These are phyloP conservation scores for Hippasteria phrygiana DNA, from an alignment of 53 echinoderm and acorn worm genomes.

Conservation along the genomic window DNA sequence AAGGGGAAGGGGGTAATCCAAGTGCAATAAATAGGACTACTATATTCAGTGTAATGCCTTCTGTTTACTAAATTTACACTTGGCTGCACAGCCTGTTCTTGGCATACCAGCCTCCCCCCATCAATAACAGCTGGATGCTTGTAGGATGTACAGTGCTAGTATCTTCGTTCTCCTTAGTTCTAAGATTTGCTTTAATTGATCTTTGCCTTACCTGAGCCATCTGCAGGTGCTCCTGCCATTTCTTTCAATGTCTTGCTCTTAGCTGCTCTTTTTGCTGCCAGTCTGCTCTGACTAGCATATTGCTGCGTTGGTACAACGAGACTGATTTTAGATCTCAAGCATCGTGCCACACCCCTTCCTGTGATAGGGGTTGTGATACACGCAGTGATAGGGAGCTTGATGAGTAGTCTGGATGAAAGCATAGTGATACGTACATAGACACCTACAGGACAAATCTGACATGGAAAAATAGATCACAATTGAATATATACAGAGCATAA, in stretches of 20 bases:
- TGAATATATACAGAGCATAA: no score
- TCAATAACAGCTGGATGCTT: no score
- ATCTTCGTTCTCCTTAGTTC: neutral
- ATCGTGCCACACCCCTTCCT: neutral
- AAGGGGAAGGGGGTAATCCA: no score
- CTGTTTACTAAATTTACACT: no score
- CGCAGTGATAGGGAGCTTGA: constrained; percentile 9
- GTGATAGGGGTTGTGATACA: constrained; percentile 1
- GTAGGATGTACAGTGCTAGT: no score
- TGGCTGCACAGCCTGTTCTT: no score
- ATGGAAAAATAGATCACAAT: no score
- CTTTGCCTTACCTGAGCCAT: constrained; percentile 83
- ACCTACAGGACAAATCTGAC: no score
- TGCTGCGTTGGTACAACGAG: constrained; percentile 45
- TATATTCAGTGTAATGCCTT: no score
- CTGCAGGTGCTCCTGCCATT: constrained; percentile 73
- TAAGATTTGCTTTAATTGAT: neutral
- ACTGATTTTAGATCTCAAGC: constrained; percentile 34
- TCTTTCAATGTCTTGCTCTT: constrained; percentile 82
- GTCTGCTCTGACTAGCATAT: constrained; percentile 84
- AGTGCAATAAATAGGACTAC: no score
- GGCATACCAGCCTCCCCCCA: no score
- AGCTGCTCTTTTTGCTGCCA: constrained; percentile 79
- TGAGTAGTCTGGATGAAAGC: constrained; percentile 30
- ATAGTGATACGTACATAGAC: neutral